Base-by-base conservation (phyloP, 2,888 invertebrate genomes). In the Helobdella robusta region DNA sequence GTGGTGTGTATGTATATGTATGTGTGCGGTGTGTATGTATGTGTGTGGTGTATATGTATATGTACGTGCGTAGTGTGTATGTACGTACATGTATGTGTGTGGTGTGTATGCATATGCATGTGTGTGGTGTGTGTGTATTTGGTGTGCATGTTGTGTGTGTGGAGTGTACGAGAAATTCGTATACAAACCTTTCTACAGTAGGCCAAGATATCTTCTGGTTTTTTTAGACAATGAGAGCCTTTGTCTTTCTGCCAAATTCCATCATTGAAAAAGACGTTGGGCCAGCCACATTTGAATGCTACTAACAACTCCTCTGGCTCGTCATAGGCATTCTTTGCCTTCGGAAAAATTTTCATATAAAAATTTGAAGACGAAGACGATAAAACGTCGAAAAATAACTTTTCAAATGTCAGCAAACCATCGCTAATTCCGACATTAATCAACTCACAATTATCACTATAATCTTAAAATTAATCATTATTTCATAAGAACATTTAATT, bases 201-300 rank as follows among this genome's bases (percentile, higher is more conserved):
- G 25, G 25, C 30, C 11, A 65, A 50, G 23, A 65, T 65, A 18
- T 65, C 50, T 18, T 28, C 32, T 15, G 59, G 59, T 11, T 65
- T 46, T 23, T 32, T 28, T n/a, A 60, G 30, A 20, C 65, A 65
- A 48, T 61, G 59, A 20, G 44, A 20, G 11, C 25, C 25, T 23
- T 28, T 34, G 30, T 65, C 65, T 25, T 48, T 23, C 34, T 44
- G 18, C 65, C 65, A 65, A 20, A 40, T n/a, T 23, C 65, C 65
- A 44, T 44, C 30, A 2, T 6, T 28, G 11, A 60, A 25, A 36
- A 32, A 65, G n/a, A 65, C 25, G 20, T 63, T 59, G 3, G 65
- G 65, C 8, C 40, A 34, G 34, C 46, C 46, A 48, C 65, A 65
- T 30, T 63, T 35, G 34, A 65, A 65, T 11, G 65, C 65, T n/a